Conservation (phyloP, 2,888 invertebrate genomes). For the Lottia gigantea region DNA sequence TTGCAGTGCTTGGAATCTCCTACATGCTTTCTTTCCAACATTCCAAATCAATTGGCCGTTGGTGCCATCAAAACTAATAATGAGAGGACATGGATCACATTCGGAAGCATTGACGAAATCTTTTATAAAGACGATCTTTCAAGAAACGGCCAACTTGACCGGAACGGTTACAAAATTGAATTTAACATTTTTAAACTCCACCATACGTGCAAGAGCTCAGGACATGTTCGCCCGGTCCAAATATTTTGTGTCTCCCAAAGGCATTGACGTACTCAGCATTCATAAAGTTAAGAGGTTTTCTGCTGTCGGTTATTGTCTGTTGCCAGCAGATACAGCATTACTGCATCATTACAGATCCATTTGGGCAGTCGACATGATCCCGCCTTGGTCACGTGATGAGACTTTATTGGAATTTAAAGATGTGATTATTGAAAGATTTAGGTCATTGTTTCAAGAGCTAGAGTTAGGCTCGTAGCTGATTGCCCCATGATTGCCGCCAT, state of each 20-base stretch:
- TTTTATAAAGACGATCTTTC: too few relatives aligned
- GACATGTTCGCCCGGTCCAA: conserved; percentile 26
- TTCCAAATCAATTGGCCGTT: too few relatives aligned
- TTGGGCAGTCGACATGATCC: conserved; percentile 21
- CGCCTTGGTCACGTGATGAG: conserved; percentile 18
- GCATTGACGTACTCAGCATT: conserved; percentile 35
- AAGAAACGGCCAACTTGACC: too few relatives aligned
- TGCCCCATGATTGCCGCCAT: too few relatives aligned
- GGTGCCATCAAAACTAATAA: too few relatives aligned
- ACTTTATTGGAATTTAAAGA: conserved; percentile 25
- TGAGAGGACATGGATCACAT: too few relatives aligned
- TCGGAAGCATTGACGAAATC: too few relatives aligned
- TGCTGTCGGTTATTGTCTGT: not conserved
- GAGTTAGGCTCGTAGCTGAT: too few relatives aligned
- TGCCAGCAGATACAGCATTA: conserved; percentile 24
- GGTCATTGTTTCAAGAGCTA: too few relatives aligned
- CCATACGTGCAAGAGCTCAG: too few relatives aligned
- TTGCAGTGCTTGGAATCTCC: conserved; percentile 31
- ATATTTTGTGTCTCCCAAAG: conserved; percentile 36
- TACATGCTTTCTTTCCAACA: conserved; percentile 36
- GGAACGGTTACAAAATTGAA: too few relatives aligned
- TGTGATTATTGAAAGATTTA: conserved; percentile 19
- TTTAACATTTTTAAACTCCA: too few relatives aligned
- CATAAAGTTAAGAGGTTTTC: conserved; percentile 33
- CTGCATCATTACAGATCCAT: conserved; percentile 45